Evolutionary conservation across 2,113 vertebrate species (phyloP), one percentile per base, ranked within the genome.

Genomic region (Pungitius pungitius): DNA sequence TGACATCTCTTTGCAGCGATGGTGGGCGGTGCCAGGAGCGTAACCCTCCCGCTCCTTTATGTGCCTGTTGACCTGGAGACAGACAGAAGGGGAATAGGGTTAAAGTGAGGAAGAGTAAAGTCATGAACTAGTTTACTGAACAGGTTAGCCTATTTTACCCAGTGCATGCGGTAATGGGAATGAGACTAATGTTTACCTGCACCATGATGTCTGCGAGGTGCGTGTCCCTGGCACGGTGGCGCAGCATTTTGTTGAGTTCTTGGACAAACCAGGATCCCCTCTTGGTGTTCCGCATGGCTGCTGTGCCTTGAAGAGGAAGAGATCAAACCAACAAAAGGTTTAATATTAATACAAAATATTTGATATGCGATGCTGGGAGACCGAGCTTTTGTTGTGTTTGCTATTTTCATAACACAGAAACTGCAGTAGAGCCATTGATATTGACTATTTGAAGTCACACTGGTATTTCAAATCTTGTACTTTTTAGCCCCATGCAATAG

Each of bases 1-100:
- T 0, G 98, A 98, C 98, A 99, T 99, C 91, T 99, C 98, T 89
- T 99, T 99, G 87, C 98, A 99, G 61, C 97, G 96, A 73, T 99
- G 97, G 83, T 97, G 96, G 70, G 96, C 92, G 0, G 97, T 97
- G 75, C 97, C 98, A 0, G 98, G 98, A 13, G 97, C 96, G 0
- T 96, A 95, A 62, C 96, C 97, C 83, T 99, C 98, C 35, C 97
- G 93, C 63, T 94, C 93, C 84, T 99, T 99, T 90, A 99, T 99
- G 0, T 89, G 90, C 0, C 93, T 72, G 0, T 99, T 99, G 73
- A 99, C 96, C 98, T 99, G 78, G 22, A 18, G 20, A 30, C 35
- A 6, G 39, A 68, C 3, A 6, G 14, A 26, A 26, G n/a, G 14
- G 3, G 33, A 5, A 7, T 3, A 5, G 30, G 30, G 30, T 30